Conservation (phyloP, 2,797 vertebrate species). For the Taeniopygia guttata region DNA sequence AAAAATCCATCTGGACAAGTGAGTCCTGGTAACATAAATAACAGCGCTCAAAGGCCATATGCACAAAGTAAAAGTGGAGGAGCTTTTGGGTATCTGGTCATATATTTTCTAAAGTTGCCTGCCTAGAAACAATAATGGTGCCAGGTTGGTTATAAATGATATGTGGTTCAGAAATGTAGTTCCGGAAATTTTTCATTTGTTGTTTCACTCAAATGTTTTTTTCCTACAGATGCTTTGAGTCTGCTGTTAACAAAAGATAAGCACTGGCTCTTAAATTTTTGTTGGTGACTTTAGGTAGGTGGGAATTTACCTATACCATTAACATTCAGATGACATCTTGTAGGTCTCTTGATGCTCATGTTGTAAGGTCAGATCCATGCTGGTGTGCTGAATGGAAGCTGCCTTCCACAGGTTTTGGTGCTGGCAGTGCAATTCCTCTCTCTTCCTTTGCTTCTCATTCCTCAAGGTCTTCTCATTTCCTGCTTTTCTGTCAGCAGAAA, state of each 20-base stretch:
- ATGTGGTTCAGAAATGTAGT: background rate
- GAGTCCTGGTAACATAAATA: conserved; percentile 48
- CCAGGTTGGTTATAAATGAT: conserved; percentile 17
- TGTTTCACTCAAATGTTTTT: background rate
- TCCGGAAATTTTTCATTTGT: background rate
- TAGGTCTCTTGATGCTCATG: background rate
- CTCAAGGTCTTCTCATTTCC: background rate
- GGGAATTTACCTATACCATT: background rate
- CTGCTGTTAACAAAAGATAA: background rate
- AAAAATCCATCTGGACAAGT: conserved; percentile 56
- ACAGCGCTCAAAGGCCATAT: conserved; percentile 6
- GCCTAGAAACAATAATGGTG: conserved; percentile 40
- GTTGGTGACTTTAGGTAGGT: background rate
- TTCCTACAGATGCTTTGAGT: background rate
- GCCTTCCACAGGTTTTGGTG: background rate
- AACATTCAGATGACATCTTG: background rate
- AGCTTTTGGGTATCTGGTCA: background rate
- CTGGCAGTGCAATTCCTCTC: background rate
- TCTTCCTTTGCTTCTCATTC: background rate
- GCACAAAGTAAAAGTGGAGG: conserved; percentile 38
- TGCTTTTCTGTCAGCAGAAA: background rate
- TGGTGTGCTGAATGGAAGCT: background rate
- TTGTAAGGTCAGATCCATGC: background rate
- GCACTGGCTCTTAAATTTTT: background rate
- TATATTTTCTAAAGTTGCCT: conserved; percentile 44